phyloP scores from a whole-genome alignment of 2,113 vertebrate genomes.

The Synodontis membranacea region DNA sequence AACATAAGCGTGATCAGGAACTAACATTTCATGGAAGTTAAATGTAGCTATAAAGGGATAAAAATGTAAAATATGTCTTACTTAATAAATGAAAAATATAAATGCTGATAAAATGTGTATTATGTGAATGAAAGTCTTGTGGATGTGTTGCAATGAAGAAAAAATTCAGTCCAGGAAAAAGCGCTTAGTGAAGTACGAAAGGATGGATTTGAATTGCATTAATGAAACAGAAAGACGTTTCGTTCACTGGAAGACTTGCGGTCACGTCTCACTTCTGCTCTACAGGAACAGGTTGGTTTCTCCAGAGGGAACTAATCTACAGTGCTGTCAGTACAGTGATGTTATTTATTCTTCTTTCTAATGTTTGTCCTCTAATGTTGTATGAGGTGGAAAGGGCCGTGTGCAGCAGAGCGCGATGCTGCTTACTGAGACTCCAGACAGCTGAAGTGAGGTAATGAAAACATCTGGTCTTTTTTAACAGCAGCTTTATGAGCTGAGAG shows the following conservation, averaged over 20 bases:
- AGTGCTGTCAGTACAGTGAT: not conserved
- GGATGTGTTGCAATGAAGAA: too few relatives aligned
- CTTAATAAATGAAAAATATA: too few relatives aligned
- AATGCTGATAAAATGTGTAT: too few relatives aligned
- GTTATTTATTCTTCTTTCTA: not conserved
- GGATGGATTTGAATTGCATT: too few relatives aligned
- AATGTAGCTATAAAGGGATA: not conserved
- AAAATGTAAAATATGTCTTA: not conserved
- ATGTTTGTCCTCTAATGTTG: not conserved
- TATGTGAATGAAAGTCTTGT: too few relatives aligned
- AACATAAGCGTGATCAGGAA: not conserved
- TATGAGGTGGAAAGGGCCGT: not conserved
- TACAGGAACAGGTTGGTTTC: too few relatives aligned
- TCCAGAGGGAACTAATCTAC: too few relatives aligned
- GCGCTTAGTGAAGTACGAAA: too few relatives aligned
- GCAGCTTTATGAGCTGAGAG: not conserved
- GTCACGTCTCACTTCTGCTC: too few relatives aligned
- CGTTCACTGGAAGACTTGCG: too few relatives aligned
- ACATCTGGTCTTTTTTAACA: not conserved
- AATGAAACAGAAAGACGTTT: too few relatives aligned
- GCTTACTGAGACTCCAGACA: not conserved
- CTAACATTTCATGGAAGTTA: not conserved
- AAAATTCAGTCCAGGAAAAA: too few relatives aligned
- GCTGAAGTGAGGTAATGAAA: constrained; percentile 5
- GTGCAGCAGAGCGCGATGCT: not conserved